Percentiles rank a stretch among this genome's conserved stretches.
phyloP scores from a whole-genome alignment of 2,888 invertebrate genomes.

The Megastigmus dorsalis region DNA sequence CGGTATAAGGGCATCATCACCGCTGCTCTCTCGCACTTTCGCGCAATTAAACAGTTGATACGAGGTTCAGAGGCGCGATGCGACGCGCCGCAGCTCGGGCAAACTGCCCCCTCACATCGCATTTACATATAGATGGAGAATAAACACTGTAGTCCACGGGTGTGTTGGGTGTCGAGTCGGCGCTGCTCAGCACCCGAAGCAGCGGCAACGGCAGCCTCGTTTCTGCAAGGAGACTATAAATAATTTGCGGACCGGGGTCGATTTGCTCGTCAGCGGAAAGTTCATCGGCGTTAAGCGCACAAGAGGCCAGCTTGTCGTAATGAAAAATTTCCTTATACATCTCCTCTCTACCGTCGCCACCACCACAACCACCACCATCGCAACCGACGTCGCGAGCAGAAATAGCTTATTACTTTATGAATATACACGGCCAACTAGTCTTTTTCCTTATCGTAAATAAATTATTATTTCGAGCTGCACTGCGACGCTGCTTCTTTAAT shows the following conservation, averaged over 20 bases:
- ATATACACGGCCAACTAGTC: too few species aligned
- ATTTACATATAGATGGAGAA: conserved; percentile 58
- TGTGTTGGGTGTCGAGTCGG: neutral
- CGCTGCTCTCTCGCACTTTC: conserved; percentile 6
- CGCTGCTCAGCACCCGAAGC: neutral
- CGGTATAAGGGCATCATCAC: neutral
- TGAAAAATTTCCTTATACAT: too few species aligned
- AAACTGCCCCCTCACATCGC: conserved; percentile 17
- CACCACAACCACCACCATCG: too few species aligned
- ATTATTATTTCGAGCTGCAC: too few species aligned
- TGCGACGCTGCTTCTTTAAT: too few species aligned
- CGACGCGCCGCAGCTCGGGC: neutral
- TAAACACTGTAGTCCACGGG: conserved; percentile 41
- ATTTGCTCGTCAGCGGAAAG: conserved; percentile 24
- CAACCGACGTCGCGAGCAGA: too few species aligned
- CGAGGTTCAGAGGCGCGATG: neutral
- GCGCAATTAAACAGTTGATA: conserved; percentile 45
- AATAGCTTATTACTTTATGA: too few species aligned
- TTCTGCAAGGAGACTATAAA: conserved; percentile 28
- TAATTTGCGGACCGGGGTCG: conserved; percentile 42
- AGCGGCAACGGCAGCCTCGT: neutral
- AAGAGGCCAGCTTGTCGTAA: too few species aligned
- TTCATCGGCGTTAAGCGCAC: neutral
- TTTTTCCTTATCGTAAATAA: too few species aligned
- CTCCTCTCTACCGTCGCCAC: too few species aligned